Evolutionary conservation across 2,888 invertebrate species (phyloP), one percentile per base, ranked within the genome.

Genomic region (Temnothorax ravouxi): DNA sequence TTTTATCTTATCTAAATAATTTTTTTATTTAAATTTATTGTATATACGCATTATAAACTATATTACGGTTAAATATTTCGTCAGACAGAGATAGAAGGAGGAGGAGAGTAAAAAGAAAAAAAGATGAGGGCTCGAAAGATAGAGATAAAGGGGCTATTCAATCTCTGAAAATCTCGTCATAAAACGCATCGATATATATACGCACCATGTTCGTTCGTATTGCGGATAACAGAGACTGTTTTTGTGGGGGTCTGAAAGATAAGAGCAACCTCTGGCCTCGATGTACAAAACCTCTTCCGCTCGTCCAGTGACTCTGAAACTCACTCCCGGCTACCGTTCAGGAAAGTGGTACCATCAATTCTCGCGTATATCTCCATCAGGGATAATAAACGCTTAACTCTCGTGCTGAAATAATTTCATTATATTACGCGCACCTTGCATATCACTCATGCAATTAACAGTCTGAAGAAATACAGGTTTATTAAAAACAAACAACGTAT

Each of bases 161-260:
- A 92, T 92, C 91, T 92, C 75, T 91, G 87, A 92, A 92, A 92
- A 92, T 92, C 91, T 92, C 85, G 80, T 84, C 80, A 67, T 85
- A 82, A 87, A 86, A 62, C 82, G 72, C 85, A 88, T 89, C 88
- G 87, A 56, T 56, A 41, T 83, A 76, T 84, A 75, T 41, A 59
- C 62, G 71, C 83, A 77, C 61, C 71, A 69, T 72, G 84, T 82
- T 79, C 76, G 86, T 79, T 88, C 74, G 62, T 87, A 86, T 90
- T 86, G 89, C 84, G 89, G 91, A 91, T 91, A 92, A 93, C 92
- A 91, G 93, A 92, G 91, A 89, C 72, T 91, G 92, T 93, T 93
- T 93, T 93, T 93, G 92, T 93, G 89, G 88, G 87, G 89, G 88
- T 84, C 86, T 85, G 82, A 77, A 75, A 93, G 93, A 93, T 92